Conservation (phyloP, 2,797 vertebrate genomes). For the Anisognathus igniventris region DNA sequence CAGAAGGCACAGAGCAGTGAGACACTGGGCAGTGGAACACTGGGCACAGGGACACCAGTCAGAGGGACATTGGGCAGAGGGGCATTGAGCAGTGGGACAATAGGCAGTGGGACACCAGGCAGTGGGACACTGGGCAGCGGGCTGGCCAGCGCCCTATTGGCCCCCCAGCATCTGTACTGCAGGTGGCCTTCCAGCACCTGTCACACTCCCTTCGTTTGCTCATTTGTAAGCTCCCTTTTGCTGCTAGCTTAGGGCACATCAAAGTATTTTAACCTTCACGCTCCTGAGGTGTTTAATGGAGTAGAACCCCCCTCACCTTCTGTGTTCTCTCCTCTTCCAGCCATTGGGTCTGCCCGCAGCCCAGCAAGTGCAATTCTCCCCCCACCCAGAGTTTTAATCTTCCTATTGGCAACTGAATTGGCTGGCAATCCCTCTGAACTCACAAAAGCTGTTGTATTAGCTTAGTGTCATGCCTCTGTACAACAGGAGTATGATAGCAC, state of each 20-base stretch:
- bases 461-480: not conserved
- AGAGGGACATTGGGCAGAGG: accelerated
- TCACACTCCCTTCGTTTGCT: not conserved
- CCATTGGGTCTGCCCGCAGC: not conserved
- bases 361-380: not conserved
- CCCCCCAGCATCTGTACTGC: accelerated
- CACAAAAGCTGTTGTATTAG: not conserved
- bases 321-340: not conserved
- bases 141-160: accelerated
- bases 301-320: not conserved
- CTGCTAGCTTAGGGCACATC: not conserved
- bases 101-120: too few species aligned
- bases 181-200: not conserved
- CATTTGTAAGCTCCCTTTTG: not conserved
- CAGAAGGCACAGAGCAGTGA: not conserved
- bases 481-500: not conserved
- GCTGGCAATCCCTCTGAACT: not conserved
- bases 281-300: not conserved
- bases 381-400: not conserved
- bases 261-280: not conserved
- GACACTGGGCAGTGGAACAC: too few species aligned
- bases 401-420: not conserved
- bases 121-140: accelerated
- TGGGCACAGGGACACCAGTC: not conserved
- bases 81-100: not conserved